Base-by-base conservation (phyloP, 2,797 vertebrate genomes). In the Pagetopsis macropterus region DNA sequence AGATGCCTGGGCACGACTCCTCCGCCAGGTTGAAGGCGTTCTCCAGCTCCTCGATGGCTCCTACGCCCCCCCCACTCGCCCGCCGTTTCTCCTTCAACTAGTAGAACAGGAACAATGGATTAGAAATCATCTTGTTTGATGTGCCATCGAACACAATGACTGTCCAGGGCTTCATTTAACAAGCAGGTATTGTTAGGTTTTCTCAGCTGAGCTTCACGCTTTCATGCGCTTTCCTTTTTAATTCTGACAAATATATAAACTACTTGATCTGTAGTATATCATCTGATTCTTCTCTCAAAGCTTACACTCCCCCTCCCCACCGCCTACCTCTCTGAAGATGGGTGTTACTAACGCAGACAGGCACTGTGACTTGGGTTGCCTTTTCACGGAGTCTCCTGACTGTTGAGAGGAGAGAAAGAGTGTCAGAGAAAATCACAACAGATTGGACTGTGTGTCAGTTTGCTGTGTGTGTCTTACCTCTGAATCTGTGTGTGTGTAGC, bases 1-100 rank as follows among this genome's bases (percentile, higher is more conserved):
- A 97, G 93, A 99, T 99, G 84, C 98, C 98, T 0, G 98, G 98
- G 91, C 97, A 98, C 44, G 98, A 98, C 91, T 99, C 97, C 87
- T 99, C 98, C 0, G 98, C 98, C 86, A 99, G 94, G 90, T 96
- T 97, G 61, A 99, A 99, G 76, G 98, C 98, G 0, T 99, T 99
- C 91, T 99, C 98, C 91, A 99, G 94, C 91, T 99, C 98, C 87
- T 99, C 97, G 65, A 99, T 96, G 4, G 97, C 97, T 19, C 96
- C 96, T 33, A 95, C 95, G 0, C 95, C 94, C 1, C 95, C 95
- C 0, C 96, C 96, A 0, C 90, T 95, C 62, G 94, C 96, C 85
- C 91, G 94, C 81, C 96, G 95, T 92, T 98, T 98, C 81, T 99
- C 97, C 84, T 96, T 98, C 67, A 99, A 89, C 97, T 94, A 41